Base-by-base conservation (phyloP, 2,113 vertebrate species). In the Manacus vitellinus region DNA sequence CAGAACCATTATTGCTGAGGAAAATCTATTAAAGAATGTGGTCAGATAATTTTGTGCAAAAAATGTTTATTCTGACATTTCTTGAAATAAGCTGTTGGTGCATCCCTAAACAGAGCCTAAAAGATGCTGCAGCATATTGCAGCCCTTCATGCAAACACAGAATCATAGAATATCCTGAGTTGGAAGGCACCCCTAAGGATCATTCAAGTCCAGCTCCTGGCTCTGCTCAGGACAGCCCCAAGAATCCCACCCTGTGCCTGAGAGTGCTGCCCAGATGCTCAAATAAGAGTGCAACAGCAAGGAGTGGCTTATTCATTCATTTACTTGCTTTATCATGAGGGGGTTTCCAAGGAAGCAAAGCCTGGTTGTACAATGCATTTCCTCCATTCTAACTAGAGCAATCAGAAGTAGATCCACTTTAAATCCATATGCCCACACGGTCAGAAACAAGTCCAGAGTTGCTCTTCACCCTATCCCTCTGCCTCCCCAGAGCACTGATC, bases 191-290 rank as follows among this genome's bases (percentile, higher is more conserved):
- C 6, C 41, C 31, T 10, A 27, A 35, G 14, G 21, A 27, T 47
- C 39, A 55, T 21, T 15, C 31, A 41, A 41, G 67, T 83, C 55
- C n/a, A 41, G 0, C 30, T 83, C 39, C n/a, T 47, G 62, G 24
- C 21, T 55, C 55, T 12, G 16, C 8, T 18, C n/a, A 61, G 30
- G 54, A 16, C 16, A 35, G 28, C 17, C 9, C 43, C 28, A 89
- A 25, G 20, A 76, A 27, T 55, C 30, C 16, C 54, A 68, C 24
- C 8, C 54, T 25, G 24, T 25, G 28, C 39, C 16, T 12, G 46
- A 46, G 10, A 30, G 7, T 0, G 0, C 8, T 27, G 15, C 14
- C 37, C 37, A 59, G 39, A 31, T 0, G 0, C 28, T 46, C 0
- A 0, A 62, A 65, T 4, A 68, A 33, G 27, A n/a, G 7, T 3